These are phyloP conservation scores for Sinocyclocheilus rhinocerous DNA, from an alignment of 2,113 vertebrate genomes.

Conservation along the genomic window DNA sequence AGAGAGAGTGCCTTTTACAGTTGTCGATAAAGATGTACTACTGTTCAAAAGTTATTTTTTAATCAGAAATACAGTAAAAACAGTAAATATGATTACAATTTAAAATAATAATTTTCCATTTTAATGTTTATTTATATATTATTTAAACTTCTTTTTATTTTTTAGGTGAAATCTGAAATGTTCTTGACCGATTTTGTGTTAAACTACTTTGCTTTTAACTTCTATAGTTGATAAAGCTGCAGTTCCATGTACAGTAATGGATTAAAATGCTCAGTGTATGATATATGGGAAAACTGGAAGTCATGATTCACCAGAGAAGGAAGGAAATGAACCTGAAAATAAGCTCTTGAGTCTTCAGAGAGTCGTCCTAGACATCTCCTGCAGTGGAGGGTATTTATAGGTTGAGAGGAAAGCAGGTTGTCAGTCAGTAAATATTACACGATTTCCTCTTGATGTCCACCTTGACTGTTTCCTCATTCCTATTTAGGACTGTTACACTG, in stretches of 20 bases:
- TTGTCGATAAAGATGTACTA: too few species aligned
- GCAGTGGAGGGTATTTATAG: conserved; percentile 64
- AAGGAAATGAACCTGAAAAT: neutral
- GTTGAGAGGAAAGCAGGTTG: conserved; percentile 68
- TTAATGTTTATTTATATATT: too few species aligned
- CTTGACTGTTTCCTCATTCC: neutral
- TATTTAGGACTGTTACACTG: neutral
- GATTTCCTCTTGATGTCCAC: conserved; percentile 61
- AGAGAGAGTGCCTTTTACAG: too few species aligned
- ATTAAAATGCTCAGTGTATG: neutral
- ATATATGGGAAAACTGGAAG: neutral
- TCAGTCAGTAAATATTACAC: conserved; percentile 69
- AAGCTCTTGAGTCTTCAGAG: conserved; percentile 1
- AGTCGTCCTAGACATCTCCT: conserved; percentile 6
- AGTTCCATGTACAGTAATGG: neutral
- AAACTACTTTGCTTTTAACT: neutral
- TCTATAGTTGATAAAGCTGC: neutral
- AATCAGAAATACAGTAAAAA: too few species aligned
- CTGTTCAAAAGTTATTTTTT: too few species aligned
- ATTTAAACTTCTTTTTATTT: neutral
- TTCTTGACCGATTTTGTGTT: neutral
- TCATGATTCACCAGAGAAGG: conserved; percentile 3
- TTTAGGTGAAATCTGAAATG: neutral
- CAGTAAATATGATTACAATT: too few species aligned
- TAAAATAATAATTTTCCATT: too few species aligned